These are phyloP conservation scores for Drosophila koepferae DNA, from an alignment of 2,888 invertebrate genomes.

Conservation along the genomic window DNA sequence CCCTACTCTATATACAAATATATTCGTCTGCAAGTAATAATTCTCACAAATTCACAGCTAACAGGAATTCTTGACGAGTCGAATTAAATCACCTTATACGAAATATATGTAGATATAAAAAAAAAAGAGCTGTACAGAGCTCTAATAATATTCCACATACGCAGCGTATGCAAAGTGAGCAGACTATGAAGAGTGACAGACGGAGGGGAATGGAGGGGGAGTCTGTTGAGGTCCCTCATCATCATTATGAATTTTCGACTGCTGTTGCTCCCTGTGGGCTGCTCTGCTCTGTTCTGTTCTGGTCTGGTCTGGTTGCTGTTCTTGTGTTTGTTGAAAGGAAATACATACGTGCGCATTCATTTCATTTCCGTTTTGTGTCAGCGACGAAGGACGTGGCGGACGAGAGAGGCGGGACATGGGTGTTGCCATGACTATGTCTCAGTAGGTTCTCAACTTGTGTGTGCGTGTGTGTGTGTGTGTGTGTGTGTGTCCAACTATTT, in stretches of 20 bases:
- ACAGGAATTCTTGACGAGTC: constrained; percentile 3
- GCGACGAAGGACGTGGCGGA: not conserved
- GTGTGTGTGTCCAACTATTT: constrained; percentile 67
- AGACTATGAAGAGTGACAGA: not conserved
- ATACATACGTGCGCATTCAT: constrained; percentile 57
- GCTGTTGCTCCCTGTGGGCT: constrained; percentile 7
- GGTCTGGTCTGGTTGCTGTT: constrained; percentile 11
- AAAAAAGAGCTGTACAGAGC: constrained; percentile 3
- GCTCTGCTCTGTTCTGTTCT: constrained; percentile 12
- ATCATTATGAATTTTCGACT: constrained; percentile 59
- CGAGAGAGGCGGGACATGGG: constrained; percentile 2
- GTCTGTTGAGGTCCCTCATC: constrained; percentile 39
- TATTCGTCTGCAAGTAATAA: not conserved
- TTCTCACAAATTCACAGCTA: constrained; percentile 5
- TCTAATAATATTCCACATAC: constrained; percentile 38
- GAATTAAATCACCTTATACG: constrained; percentile 1
- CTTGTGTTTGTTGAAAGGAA: constrained; percentile 55
- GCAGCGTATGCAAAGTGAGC: constrained; percentile 25
- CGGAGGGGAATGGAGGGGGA: not conserved
- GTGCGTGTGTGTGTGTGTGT: constrained; percentile 6
- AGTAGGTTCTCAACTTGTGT: constrained; percentile 36
- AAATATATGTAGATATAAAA: no score
- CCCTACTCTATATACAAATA: not conserved
- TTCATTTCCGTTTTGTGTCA: constrained; percentile 58
- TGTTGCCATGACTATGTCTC: constrained; percentile 53